Evolutionary conservation across 92 coral and sea anemone species (phyloP).

Genomic region (Plumapathes pennacea): DNA sequence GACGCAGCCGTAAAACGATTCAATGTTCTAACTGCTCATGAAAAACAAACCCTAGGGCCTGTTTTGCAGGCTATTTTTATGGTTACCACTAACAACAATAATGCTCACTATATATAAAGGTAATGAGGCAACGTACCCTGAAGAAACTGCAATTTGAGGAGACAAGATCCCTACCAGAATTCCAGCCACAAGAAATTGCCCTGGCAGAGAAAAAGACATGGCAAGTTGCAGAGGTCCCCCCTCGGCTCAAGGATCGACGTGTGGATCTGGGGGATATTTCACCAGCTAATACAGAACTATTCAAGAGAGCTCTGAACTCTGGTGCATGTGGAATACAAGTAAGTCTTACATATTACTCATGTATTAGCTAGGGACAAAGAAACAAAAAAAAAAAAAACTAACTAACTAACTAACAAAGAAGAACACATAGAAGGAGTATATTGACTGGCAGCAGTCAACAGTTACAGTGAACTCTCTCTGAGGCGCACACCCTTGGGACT

Average conservation of each 20-base stretch:
- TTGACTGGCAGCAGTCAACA: too few species aligned
- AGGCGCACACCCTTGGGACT: too few species aligned
- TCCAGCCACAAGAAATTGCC: constrained; percentile 26
- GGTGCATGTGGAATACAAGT: constrained; percentile 88
- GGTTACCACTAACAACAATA: too few species aligned
- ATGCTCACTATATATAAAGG: too few species aligned
- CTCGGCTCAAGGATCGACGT: constrained; percentile 54
- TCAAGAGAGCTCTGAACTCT: constrained; percentile 67
- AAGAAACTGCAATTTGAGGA: constrained; percentile 51
- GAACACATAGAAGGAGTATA: too few species aligned
- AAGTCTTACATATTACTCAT: neutral
- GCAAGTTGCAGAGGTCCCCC: constrained; percentile 58
- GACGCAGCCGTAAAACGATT: too few species aligned
- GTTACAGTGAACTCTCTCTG: too few species aligned
- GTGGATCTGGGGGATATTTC: constrained; percentile 81
- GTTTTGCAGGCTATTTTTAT: too few species aligned
- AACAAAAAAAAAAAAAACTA: too few species aligned
- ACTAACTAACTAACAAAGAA: neutral
- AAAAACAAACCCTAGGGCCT: too few species aligned
- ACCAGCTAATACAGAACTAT: constrained; percentile 72
- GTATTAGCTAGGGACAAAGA: neutral
- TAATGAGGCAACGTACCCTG: constrained; percentile 44
- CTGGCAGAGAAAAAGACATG: constrained; percentile 50
- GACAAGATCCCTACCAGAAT: constrained; percentile 46
- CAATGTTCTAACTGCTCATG: too few species aligned